These are phyloP conservation scores for Xylocopa sonorina DNA, from an alignment of 1,140 invertebrate species.

Conservation along the genomic window DNA sequence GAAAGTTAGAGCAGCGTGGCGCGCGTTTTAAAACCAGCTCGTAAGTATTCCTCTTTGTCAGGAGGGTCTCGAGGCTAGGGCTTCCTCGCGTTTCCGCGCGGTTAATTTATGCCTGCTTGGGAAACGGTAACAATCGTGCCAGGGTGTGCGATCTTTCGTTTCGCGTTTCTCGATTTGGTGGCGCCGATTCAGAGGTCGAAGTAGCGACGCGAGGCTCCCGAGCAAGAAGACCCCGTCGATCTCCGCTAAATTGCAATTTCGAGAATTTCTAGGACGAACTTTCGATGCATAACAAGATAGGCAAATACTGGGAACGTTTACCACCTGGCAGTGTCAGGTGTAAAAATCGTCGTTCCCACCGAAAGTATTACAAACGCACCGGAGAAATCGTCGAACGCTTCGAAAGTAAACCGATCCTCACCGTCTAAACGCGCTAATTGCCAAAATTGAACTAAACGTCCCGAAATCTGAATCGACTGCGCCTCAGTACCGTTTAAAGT, in stretches of 20 bases:
- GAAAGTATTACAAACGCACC: no score
- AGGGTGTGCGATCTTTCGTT: no score
- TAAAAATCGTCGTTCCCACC: no score
- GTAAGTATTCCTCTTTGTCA: conserved; percentile 37
- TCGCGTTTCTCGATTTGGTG: neutral
- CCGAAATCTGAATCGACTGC: neutral
- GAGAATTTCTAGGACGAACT: no score
- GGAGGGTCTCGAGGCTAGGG: neutral
- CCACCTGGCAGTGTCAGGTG: no score
- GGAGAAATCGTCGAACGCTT: neutral
- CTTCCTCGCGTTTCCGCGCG: neutral
- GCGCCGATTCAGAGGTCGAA: no score
- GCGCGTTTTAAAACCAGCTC: neutral
- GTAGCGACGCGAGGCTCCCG: no score
- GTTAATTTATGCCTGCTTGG: neutral
- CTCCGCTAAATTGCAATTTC: no score
- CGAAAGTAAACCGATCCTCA: neutral
- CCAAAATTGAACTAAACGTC: neutral
- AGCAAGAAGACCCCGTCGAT: no score
- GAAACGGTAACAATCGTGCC: neutral
- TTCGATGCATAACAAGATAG: no score
- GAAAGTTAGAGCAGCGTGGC: conserved; percentile 31
- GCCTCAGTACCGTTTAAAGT: neutral
- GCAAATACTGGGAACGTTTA: no score
- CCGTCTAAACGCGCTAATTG: no score